Evolutionary conservation across 2,113 vertebrate genomes (phyloP).

Genomic region (Dipodomys stephensi): DNA sequence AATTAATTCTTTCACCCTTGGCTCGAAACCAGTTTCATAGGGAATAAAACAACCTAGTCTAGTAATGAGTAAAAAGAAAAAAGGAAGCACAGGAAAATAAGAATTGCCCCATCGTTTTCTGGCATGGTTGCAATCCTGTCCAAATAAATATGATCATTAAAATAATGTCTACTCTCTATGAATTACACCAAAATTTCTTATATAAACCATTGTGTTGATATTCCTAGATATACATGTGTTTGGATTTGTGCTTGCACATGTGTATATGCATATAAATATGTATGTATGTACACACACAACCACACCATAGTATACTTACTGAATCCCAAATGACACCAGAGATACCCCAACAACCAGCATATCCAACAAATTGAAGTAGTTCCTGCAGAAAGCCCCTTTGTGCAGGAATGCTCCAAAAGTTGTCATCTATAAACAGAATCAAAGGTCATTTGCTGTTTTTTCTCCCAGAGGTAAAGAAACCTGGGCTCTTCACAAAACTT

Average conservation of each 20-base stretch:
- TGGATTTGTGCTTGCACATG: too few species aligned
- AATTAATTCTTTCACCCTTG: not conserved
- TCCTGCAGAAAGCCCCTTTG: slow-evolving; percentile 99
- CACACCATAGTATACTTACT: slow-evolving; percentile 90
- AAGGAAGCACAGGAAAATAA: not conserved
- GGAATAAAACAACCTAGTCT: not conserved
- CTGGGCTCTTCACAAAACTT: slow-evolving; percentile 87
- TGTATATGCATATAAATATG: too few species aligned
- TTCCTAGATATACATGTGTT: not conserved
- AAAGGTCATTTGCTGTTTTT: slow-evolving; percentile 68
- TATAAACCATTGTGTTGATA: not conserved
- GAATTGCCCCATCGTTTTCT: not conserved
- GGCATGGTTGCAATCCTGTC: too few species aligned
- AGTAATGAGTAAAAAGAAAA: not conserved
- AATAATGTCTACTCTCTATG: not conserved
- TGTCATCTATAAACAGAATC: slow-evolving; percentile 93
- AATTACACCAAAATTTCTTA: not conserved
- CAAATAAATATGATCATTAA: not conserved
- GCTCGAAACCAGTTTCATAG: not conserved
- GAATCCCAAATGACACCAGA: slow-evolving; percentile 98
- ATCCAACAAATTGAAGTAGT: slow-evolving; percentile 99
- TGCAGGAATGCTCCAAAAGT: slow-evolving; percentile 98
- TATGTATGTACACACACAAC: too few species aligned
- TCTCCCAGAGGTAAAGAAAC: slow-evolving; percentile 64
- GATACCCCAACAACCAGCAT: slow-evolving; percentile 99